Evolutionary conservation across 2,888 invertebrate genomes (phyloP), one percentile per base, ranked within the genome.

Genomic region (Allolobophora icterica): DNA sequence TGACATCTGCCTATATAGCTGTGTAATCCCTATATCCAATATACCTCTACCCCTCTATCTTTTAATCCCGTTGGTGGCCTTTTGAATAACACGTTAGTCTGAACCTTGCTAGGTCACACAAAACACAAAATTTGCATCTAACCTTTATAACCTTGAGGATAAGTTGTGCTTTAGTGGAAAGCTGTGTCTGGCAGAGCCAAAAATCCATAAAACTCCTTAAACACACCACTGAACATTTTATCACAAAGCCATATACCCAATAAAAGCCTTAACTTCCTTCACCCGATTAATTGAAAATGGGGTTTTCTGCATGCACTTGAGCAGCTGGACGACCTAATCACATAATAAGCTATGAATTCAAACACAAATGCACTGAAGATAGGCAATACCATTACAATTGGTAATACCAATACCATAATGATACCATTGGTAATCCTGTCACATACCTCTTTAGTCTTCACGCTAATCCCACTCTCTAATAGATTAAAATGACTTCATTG

Each of bases 391-490:
- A 71, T 71, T 13, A n/a, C n/a, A n/a, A 71, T 24, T 11, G 8
- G n/a, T 21, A 21, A 15, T 52, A 52, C 24, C 52, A 71, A n/a
- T 13, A n/a, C n/a, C 30, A 71, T n/a, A n/a, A n/a, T n/a, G n/a
- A n/a, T n/a, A n/a, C n/a, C n/a, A 71, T 11, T 30, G 71, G 8
- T 71, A 71, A 71, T n/a, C n/a, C 0, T 71, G 71, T n/a, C 8
- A 71, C 71, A 71, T 71, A 71, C n/a, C 71, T n/a, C 71, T n/a
- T 71, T n/a, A 71, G 71, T n/a, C n/a, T n/a, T n/a, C n/a, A n/a
- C n/a, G n/a, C 71, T n/a, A n/a, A 71, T n/a, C n/a, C 71, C 15
- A 71, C 13, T n/a, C 30, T 71, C 71, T 13, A 1, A n/a, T 71
- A 71, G 71, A 30, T 71, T n/a, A 71, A n/a, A 71, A 8, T 71